Evolutionary conservation across 2,888 invertebrate genomes (phyloP), one percentile per base, ranked within the genome.

Genomic region (Drosophila mettleri): DNA sequence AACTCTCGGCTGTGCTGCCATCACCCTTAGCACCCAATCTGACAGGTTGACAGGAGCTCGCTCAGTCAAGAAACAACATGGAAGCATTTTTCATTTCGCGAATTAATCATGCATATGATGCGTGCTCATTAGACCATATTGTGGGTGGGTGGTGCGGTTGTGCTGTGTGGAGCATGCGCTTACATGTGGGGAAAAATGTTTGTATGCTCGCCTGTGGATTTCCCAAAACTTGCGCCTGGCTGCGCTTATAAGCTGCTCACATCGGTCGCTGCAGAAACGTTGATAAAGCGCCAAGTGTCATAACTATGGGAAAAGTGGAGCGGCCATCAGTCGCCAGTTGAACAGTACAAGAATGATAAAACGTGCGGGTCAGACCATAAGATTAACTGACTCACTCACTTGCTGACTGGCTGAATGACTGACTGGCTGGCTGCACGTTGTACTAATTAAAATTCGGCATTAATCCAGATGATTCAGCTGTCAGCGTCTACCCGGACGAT

Each of bases 391-490:
- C 51, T n/a, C 34, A 49, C 49, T 49, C 34, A n/a, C 22, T 49
- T 24, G 10, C 22, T 34, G 14, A 14, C 51, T 67, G 46, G 2
- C 14, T 38, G 41, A 0, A 36, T 51, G 31, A 9, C 31, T 51
- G 38, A 18, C 41, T 46, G 60, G 10, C 41, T 46, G 39, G 49
- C 62, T 62, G 71, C 68, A 75, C 78, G 83, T 83, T 79, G 81
- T 81, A 83, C 81, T 89, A 89, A 89, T 89, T 89, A 89, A 89
- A 89, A 89, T 89, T 89, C 89, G 79, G 81, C 81, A 89, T 80
- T 88, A 89, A 89, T 88, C 89, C 89, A 79, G 83, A 88, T 87
- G 89, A 89, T 87, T 88, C 88, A 86, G 87, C 89, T 83, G 75
- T 80, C 88, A 85, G 69, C 80, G 71, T 66, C 63, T 52, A 41